Conservation (phyloP, 1,140 invertebrate species). For the Lepidostoma basale region DNA sequence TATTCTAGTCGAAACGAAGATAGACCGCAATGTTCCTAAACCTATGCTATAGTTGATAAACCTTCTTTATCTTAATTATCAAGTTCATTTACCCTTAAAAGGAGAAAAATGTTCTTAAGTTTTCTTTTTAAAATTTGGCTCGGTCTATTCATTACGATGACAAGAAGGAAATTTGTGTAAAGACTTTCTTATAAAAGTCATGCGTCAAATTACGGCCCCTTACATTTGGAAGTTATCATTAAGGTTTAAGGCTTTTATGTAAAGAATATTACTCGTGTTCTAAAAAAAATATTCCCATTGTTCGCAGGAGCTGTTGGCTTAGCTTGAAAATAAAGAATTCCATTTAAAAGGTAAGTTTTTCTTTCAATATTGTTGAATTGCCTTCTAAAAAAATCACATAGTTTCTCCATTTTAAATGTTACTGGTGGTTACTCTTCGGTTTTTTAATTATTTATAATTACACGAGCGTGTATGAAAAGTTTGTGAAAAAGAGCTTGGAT, state of each 20-base stretch:
- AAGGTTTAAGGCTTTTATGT: neutral
- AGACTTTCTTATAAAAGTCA: neutral
- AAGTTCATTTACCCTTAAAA: no score
- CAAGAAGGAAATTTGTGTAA: neutral
- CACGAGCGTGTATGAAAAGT: no score
- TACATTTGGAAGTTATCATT: neutral
- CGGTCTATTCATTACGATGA: neutral
- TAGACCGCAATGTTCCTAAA: no score
- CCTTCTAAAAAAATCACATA: neutral
- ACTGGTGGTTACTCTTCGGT: no score
- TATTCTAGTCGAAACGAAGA: no score
- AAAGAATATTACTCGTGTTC: neutral
- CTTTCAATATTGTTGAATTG: no score
- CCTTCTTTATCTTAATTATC: no score
- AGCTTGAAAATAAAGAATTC: neutral
- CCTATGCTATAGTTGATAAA: no score
- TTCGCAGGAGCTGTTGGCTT: neutral
- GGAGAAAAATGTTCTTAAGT: no score
- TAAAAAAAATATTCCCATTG: conserved; percentile 1
- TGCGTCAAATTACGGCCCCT: neutral
- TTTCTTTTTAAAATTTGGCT: no score
- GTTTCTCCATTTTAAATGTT: neutral
- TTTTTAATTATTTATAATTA: no score
- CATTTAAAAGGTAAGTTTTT: conserved; percentile 5
- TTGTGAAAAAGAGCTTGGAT: no score